Conservation (phyloP, 2,113 vertebrate genomes). For the Megaceryle torquata region DNA sequence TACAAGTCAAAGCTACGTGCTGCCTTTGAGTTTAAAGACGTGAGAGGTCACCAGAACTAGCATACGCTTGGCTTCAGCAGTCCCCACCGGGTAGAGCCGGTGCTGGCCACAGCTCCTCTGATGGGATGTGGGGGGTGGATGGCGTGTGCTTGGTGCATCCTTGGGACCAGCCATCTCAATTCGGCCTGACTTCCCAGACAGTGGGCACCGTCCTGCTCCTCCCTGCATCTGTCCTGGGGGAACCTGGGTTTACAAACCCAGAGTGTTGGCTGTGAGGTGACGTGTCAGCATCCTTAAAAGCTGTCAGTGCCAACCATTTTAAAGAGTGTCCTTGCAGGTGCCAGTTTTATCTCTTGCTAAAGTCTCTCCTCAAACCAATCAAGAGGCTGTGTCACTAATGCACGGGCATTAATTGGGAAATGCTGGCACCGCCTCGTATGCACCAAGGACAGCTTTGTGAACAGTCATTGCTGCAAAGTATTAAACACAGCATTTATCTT, state of each 20-base stretch:
- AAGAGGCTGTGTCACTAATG: background rate
- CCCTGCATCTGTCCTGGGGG: background rate
- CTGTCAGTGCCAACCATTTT: background rate
- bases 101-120: accelerated
- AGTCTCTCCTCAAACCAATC: background rate
- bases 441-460: background rate
- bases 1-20: background rate
- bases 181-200: accelerated
- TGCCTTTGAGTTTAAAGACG: background rate
- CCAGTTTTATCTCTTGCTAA: background rate
- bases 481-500: slow-evolving; percentile 49
- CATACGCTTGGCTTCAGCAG: accelerated
- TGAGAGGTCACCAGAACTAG: background rate
- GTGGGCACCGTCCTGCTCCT: accelerated
- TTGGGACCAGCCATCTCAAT: accelerated
- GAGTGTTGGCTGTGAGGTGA: accelerated
- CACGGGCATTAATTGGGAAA: background rate
- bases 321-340: background rate
- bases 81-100: background rate
- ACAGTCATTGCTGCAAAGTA: background rate
- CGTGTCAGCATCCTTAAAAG: background rate
- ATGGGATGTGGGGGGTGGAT: background rate
- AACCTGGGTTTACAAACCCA: background rate
- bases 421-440: accelerated
- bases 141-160: background rate